These are phyloP conservation scores for Meta bourneti DNA, from an alignment of 2,888 invertebrate genomes.

Conservation along the genomic window DNA sequence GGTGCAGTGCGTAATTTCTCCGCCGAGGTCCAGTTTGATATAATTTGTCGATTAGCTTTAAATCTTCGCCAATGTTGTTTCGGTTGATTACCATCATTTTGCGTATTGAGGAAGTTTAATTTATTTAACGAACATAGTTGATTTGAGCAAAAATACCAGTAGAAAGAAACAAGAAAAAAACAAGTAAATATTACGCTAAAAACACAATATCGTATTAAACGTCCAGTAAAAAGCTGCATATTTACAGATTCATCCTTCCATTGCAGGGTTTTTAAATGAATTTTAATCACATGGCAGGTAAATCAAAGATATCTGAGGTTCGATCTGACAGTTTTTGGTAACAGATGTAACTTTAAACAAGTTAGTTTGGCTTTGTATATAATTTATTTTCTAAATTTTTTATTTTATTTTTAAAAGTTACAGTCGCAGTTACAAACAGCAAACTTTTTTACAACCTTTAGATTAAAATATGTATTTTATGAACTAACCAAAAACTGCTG, in stretches of 20 bases:
- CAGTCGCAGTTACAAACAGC: background rate
- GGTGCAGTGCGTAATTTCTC: slow-evolving; percentile 3
- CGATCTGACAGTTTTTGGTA: background rate
- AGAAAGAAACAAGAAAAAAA: slow-evolving; percentile 41
- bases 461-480: too few species aligned
- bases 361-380: too few species aligned
- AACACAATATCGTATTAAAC: slow-evolving; percentile 37
- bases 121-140: slow-evolving; percentile 40
- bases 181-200: slow-evolving; percentile 44
- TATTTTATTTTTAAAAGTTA: background rate
- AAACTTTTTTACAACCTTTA: background rate
- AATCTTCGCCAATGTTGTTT: slow-evolving; percentile 51
- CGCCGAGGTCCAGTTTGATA: slow-evolving; percentile 36
- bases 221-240: slow-evolving; percentile 56
- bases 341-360: background rate
- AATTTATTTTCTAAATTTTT: background rate
- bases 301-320: background rate
- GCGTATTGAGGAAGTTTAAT: slow-evolving; percentile 23
- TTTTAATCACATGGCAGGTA: background rate
- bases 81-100: background rate
- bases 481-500: too few species aligned
- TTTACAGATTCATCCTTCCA: slow-evolving; percentile 5
- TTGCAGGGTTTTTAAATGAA: background rate
- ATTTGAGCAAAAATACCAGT: slow-evolving; percentile 70
- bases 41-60: slow-evolving; percentile 56